Conservation (phyloP, 2,113 vertebrate species). For the Brachypodius melanocephalos region DNA sequence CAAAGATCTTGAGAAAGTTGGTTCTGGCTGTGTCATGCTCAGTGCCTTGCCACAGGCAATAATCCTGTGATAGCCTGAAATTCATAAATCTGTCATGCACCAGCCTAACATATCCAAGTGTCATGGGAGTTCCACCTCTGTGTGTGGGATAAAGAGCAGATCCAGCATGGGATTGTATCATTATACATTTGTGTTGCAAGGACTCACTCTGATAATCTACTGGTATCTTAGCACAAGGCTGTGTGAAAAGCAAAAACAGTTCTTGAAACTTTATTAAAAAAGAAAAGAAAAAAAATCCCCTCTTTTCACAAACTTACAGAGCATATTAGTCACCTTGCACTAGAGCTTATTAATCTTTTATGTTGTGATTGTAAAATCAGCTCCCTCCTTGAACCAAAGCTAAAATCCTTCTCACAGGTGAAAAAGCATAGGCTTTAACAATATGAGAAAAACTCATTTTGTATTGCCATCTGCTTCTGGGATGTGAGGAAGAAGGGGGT, state of each 20-base stretch:
- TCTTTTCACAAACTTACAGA: background rate
- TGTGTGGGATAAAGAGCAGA: background rate
- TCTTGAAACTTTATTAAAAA: background rate
- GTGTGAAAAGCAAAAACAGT: background rate
- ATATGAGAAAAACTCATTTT: conserved; percentile 11
- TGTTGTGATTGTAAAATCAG: background rate
- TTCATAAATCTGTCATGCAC: background rate
- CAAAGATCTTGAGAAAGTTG: background rate
- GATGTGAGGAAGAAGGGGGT: background rate
- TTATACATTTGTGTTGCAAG: background rate
- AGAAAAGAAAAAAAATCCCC: background rate
- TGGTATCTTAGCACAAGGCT: background rate
- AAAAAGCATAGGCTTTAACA: conserved; percentile 1
- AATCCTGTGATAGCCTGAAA: background rate
- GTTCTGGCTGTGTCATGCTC: background rate
- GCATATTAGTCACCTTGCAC: background rate
- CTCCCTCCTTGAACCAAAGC: background rate
- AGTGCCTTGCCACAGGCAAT: background rate
- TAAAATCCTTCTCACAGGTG: background rate
- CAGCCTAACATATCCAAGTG: background rate
- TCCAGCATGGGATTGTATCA: background rate
- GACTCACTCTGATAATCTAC: background rate
- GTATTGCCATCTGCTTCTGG: conserved; percentile 48
- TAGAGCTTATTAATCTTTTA: background rate
- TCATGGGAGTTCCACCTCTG: background rate